Base-by-base conservation (phyloP, 2,888 invertebrate genomes). In the Dasypogon diadema region DNA sequence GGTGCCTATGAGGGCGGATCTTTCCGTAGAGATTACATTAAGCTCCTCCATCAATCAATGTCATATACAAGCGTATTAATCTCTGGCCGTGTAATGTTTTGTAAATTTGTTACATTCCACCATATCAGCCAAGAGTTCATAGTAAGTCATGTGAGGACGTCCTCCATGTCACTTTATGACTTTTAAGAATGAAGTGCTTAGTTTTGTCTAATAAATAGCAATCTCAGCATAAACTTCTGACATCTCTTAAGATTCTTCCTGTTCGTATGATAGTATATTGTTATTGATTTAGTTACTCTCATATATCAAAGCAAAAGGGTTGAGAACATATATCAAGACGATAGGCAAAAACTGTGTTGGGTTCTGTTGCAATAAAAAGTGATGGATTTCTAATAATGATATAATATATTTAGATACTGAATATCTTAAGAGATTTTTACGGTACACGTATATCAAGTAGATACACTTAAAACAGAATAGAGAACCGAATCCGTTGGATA, bases 71-170 rank as follows among this genome's bases (percentile, higher is more conserved):
- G 22, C 46, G 46, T 65, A 65, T 65, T 65, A 65, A 65, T 65
- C 65, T 60, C 65, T 65, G 4, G 65, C 24, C 22, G 46, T 48
- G 65, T 65, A 65, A 65, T 65, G 65, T 65, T 48, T 65, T 65
- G 46, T 65, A 65, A 65, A 65, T 65, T 65, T 65, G 65, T 37
- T 65, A 65, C 65, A 65, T 65, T 65, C 42, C 65, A 22, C 24
- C 65, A 10, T 37, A 12, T 18, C 37, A 60, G n/a, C 42, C 8
- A n/a, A n/a, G 34, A 60, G 60, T 60, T 60, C 34, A 12, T 12
- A 34, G 37, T 21, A 21, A 37, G 60, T 60, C 60, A 60, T 37
- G 60, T 16, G 60, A 60, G 21, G 60, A 60, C 60, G 12, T 37
- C n/a, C 60, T 37, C 10, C 34, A 60, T 18, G 37, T 37, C 34